These are phyloP conservation scores for Notoglanidium macrostoma DNA, from an alignment of 2,797 vertebrate species.

Conservation along the genomic window DNA sequence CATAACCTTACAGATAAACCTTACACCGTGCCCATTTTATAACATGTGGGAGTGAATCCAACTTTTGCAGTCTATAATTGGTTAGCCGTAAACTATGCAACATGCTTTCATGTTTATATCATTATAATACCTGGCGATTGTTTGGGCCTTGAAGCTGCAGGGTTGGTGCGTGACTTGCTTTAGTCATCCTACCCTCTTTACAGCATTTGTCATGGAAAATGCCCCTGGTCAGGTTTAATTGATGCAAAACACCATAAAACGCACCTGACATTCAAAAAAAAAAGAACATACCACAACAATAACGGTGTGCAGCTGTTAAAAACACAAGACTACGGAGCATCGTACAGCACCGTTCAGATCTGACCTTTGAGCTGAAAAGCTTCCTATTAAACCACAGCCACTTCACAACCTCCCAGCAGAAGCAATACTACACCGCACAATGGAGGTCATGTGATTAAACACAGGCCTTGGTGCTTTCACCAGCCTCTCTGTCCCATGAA, in stretches of 20 bases:
- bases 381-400: constrained; percentile 40
- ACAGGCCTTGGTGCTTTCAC: constrained; percentile 9
- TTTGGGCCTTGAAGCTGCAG: constrained; percentile 5
- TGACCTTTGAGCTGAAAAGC: constrained; percentile 51
- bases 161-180: constrained; percentile 45
- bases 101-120: constrained; percentile 29
- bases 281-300: constrained; percentile 38
- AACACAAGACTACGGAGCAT: constrained; percentile 9
- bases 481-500: constrained; percentile 19
- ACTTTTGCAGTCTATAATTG: constrained; percentile 5
- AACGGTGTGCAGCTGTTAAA: constrained; percentile 58
- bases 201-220: constrained; percentile 64
- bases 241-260: constrained; percentile 61
- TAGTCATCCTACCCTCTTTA: constrained; percentile 48
- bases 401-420: constrained; percentile 28
- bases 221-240: constrained; percentile 59
- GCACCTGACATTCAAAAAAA: constrained; percentile 58
- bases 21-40: background rate
- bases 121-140: constrained; percentile 14
- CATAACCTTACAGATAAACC: background rate
- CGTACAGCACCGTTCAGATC: constrained; percentile 21
- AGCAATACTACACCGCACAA: constrained; percentile 15
- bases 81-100: constrained; percentile 13
- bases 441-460: constrained; percentile 25
- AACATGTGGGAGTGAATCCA: background rate